Percentiles rank a stretch among this genome's conserved stretches.
phyloP scores from a whole-genome alignment of 2,888 invertebrate genomes.

The Sinohyriopsis cumingii region DNA sequence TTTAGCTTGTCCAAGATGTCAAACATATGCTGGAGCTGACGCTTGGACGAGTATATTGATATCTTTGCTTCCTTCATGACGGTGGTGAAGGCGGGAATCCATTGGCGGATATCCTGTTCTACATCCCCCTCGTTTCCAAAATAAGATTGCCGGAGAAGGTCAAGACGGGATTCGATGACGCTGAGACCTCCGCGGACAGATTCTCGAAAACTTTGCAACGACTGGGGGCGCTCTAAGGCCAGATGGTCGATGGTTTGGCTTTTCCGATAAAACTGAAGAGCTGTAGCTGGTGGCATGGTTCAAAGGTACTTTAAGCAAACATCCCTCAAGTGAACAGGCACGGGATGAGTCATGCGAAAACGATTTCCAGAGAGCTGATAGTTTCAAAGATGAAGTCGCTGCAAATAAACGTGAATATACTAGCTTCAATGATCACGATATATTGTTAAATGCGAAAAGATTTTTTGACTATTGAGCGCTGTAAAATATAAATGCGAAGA shows the following conservation, averaged over 20 bases:
- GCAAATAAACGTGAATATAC: too few relatives aligned
- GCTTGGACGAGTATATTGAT: conserved; percentile 40
- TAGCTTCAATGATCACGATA: too few relatives aligned
- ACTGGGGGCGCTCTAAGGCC: conserved; percentile 57
- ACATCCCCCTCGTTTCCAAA: conserved; percentile 46
- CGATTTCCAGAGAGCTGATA: too few relatives aligned
- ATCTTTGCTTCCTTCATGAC: conserved; percentile 47
- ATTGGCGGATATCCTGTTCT: conserved; percentile 51
- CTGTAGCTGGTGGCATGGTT: conserved; percentile 56
- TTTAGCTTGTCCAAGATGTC: conserved; percentile 30
- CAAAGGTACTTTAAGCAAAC: too few relatives aligned
- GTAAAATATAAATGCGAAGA: too few relatives aligned
- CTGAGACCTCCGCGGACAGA: conserved; percentile 50
- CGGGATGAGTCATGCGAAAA: too few relatives aligned
- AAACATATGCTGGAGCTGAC: conserved; percentile 48
- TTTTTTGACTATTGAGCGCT: too few relatives aligned
- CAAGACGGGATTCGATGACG: conserved; percentile 44
- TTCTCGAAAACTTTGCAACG: conserved; percentile 52
- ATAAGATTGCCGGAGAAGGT: conserved; percentile 46
- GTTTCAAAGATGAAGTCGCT: too few relatives aligned
- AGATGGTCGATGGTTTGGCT: conserved; percentile 56
- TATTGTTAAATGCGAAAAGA: too few relatives aligned
- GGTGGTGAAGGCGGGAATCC: conserved; percentile 44
- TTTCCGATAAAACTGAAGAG: conserved; percentile 59
- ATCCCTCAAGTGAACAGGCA: too few relatives aligned